Percentiles rank a stretch among this genome's conserved stretches.
These are phyloP conservation scores for Jordanella pulchra DNA, from an alignment of 2,797 vertebrate genomes.

Conservation along the genomic window DNA sequence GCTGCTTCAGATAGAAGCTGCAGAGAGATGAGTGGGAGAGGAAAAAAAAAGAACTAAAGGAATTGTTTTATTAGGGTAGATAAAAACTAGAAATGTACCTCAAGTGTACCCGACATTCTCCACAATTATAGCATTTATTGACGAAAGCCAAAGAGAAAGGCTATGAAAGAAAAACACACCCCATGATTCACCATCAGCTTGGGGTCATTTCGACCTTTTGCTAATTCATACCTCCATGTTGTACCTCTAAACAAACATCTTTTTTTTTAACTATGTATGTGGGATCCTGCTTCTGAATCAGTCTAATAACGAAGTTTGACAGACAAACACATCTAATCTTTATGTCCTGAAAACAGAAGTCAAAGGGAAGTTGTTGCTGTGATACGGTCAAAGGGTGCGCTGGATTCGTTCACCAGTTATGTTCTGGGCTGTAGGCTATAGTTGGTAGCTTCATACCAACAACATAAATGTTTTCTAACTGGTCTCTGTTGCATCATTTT, in stretches of 20 bases:
- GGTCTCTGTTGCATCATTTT: too few species aligned
- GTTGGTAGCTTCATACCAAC: too few species aligned
- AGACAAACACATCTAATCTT: too few species aligned
- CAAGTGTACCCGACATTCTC: neutral
- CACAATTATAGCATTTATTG: neutral
- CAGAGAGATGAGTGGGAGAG: neutral
- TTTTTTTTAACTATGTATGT: neutral
- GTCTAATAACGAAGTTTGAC: neutral
- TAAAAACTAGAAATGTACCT: neutral
- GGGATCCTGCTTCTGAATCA: neutral
- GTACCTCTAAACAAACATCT: neutral
- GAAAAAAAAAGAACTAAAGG: neutral
- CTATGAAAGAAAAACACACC: neutral
- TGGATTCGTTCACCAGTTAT: too few species aligned
- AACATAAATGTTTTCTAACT: too few species aligned
- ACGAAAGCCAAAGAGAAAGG: too few species aligned
- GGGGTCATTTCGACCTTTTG: neutral
- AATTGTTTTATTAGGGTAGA: neutral
- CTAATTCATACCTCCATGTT: neutral
- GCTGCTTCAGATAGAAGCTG: neutral
- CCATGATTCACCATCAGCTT: neutral
- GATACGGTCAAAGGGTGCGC: too few species aligned
- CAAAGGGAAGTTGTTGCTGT: too few species aligned
- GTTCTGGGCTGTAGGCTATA: too few species aligned
- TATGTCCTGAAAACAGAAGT: too few species aligned